Percentiles rank a stretch among this genome's conserved stretches.
These are phyloP conservation scores for Diacarnus erythraeanus DNA, from an alignment of 37 sponge, comb jelly and placozoan species.

Conservation along the genomic window DNA sequence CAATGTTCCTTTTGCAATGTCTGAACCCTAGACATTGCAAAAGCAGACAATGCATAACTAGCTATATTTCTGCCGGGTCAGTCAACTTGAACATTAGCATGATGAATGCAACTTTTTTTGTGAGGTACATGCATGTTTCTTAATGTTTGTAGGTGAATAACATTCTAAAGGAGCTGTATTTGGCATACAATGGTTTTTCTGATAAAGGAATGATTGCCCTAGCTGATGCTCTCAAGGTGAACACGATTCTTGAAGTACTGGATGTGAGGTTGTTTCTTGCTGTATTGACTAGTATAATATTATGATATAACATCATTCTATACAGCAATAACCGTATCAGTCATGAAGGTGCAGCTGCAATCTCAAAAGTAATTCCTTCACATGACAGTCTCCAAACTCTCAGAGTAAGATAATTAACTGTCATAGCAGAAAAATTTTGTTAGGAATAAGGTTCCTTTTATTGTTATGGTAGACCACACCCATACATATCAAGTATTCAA, in stretches of 20 bases:
- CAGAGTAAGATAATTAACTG: slow-evolving; percentile 68
- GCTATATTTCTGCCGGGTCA: too few species aligned
- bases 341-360: slow-evolving; percentile 56
- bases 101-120: background rate
- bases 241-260: slow-evolving; percentile 78
- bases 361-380: slow-evolving; percentile 72
- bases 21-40: too few species aligned
- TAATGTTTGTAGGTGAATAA: slow-evolving; percentile 65
- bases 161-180: slow-evolving; percentile 77
- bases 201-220: slow-evolving; percentile 86
- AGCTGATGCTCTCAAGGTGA: slow-evolving; percentile 91
- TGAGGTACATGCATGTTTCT: background rate
- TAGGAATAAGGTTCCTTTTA: background rate
- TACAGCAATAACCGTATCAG: slow-evolving; percentile 84
- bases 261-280: slow-evolving; percentile 57
- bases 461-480: too few species aligned
- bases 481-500: too few species aligned
- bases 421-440: background rate
- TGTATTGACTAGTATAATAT: background rate
- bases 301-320: background rate
- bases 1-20: too few species aligned
- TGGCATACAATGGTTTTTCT: slow-evolving; percentile 91
- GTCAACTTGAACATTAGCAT: too few species aligned
- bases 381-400: slow-evolving; percentile 74
- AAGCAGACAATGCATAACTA: too few species aligned